Percentiles rank a stretch among this genome's conserved stretches.
These are phyloP conservation scores for Yasuhikotakia modesta DNA, from an alignment of 2,797 vertebrate species.

Conservation along the genomic window DNA sequence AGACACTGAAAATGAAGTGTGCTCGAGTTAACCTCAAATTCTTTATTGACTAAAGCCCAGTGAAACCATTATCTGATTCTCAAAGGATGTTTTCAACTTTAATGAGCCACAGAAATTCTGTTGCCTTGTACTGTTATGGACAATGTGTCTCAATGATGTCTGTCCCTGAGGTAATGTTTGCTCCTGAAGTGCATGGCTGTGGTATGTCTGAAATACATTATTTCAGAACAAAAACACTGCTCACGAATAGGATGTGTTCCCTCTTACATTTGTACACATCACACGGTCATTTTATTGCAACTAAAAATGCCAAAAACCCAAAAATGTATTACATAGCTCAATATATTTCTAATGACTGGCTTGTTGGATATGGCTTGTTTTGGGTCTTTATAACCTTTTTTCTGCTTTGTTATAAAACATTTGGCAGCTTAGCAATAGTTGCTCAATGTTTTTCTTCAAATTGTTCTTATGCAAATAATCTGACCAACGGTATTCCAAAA, in stretches of 20 bases:
- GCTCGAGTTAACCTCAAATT: background rate
- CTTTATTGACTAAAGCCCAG: background rate
- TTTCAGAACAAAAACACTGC: conserved; percentile 39
- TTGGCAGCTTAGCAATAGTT: background rate
- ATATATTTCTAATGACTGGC: background rate
- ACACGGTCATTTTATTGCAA: conserved; percentile 36
- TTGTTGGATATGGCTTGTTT: conserved; percentile 6
- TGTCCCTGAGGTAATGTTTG: conserved; percentile 19
- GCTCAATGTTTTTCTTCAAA: no score
- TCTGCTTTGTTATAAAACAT: background rate
- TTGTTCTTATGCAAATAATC: no score
- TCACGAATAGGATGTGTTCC: conserved; percentile 54
- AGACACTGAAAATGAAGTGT: no score
- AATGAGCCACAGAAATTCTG: background rate
- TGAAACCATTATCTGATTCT: background rate
- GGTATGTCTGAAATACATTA: conserved; percentile 41
- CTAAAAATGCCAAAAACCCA: conserved; percentile 22
- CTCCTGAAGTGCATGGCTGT: conserved; percentile 26
- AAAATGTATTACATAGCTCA: conserved; percentile 22
- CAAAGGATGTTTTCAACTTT: background rate
- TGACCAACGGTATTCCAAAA: no score
- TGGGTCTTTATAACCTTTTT: conserved; percentile 5
- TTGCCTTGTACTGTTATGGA: conserved; percentile 1
- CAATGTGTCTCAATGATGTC: conserved; percentile 42
- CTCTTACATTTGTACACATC: conserved; percentile 49